Evolutionary conservation across 2,797 vertebrate genomes (phyloP), one percentile per base, ranked within the genome.

Genomic region (Kryptolebias ocellatus): DNA sequence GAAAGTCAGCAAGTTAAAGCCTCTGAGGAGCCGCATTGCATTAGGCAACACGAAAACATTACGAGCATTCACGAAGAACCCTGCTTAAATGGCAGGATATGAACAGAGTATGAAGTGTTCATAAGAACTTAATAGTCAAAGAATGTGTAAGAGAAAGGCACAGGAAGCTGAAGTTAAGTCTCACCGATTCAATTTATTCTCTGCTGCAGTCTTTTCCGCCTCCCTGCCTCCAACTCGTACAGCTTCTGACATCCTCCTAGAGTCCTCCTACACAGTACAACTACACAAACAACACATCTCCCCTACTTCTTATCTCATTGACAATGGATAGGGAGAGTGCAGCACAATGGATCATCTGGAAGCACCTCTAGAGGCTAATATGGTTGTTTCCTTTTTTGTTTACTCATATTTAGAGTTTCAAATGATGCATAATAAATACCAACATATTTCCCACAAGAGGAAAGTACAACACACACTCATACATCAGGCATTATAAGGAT

Each of bases 211-310:
- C 57, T 75, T 69, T 75, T 64, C 78, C 67, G 72, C 70, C 76
- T 71, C 73, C 72, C 76, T 67, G 55, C 66, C 72, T 60, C 62
- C 65, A 55, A 79, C 74, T 85, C 68, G 60, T 44, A 69, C 67
- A 72, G 74, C 72, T 45, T 72, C 67, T 72, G 71, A 80, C 62
- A 34, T n/a, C 60, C 74, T 78, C 52, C 17, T 20, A 42, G 70
- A 81, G 73, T 52, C 70, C 84, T 76, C 84, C 89, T 78, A 85
- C 89, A 83, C 86, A 84, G 73, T 45, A 2, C 24, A 60, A 76
- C 64, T 62, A 72, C 68, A 84, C 71, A 82, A 71, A 65, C 67
- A 64, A 73, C 62, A 18, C 34, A 39, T 12, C 69, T 67, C 67
- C 68, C 37, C 64, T 49, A 60, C 68, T 74, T 69, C 64, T 67